Base-by-base conservation (phyloP, 2,888 invertebrate species). In the Acanthosepion lycidas region DNA sequence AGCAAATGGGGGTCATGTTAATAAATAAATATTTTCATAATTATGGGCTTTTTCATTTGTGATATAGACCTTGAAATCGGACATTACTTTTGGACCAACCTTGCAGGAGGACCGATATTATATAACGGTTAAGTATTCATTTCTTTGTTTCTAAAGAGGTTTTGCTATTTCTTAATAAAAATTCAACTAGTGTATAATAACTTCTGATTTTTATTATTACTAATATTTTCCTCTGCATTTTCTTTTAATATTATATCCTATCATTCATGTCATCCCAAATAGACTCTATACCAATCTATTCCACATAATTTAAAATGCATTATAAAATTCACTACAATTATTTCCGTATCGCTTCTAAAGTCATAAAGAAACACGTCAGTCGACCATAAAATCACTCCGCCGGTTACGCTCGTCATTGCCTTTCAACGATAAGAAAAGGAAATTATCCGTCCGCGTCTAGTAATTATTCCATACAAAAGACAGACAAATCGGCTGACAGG, bases 381-480 rank as follows among this genome's bases (percentile, higher is more conserved):
- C 78, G 78, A 78, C n/a, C n/a, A n/a, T n/a, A 78, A 78, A 78
- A 78, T 78, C n/a, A 78, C 78, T 78, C 78, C 78, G 78, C 78
- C 4, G 33, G 78, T n/a, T n/a, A 15, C 78, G n/a, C 33, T 78
- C 78, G 33, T 78, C 18, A 33, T 18, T 15, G n/a, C 33, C 78
- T 12, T 18, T 78, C 15, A 78, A 78, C 78, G 78, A 78, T 15
- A 15, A n/a, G n/a, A 12, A 78, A 78, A 78, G 78, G 33, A 78
- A 78, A 78, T n/a, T 78, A 78, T 78, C n/a, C 78, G 18, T 78
- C n/a, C 78, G n/a, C 78, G 18, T 78, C n/a, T 78, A 78, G 12
- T 78, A n/a, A 33, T 78, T 33, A 12, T n/a, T n/a, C 18, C 0
- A n/a, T 78, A n/a, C 78, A 78, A 78, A 78, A 26, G n/a, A 78